Percentiles rank a stretch among this genome's conserved stretches.
Evolutionary conservation across 2,113 vertebrate genomes (phyloP).

Genomic region (Tetrao urogallus): DNA sequence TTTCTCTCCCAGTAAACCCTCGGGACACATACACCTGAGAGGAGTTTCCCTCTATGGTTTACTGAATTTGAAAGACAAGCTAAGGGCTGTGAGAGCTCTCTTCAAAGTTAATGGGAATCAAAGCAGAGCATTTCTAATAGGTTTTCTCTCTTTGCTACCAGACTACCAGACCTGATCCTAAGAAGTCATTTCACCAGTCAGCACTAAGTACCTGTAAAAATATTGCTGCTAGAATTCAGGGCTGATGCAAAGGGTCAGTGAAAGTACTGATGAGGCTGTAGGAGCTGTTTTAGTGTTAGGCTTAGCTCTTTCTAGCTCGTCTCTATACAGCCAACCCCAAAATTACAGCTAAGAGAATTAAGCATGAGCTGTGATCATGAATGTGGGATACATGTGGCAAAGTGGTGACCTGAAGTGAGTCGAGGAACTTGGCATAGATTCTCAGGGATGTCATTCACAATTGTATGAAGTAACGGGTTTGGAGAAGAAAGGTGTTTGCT

Average conservation of each 20-base stretch:
- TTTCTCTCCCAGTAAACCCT: background rate
- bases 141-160: background rate
- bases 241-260: background rate
- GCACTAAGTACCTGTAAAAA: background rate
- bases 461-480: background rate
- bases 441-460: background rate
- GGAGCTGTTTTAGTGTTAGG: background rate
- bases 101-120: background rate
- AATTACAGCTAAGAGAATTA: background rate
- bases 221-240: background rate
- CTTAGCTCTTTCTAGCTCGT: background rate
- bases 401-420: background rate
- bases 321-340: background rate
- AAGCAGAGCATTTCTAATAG: background rate
- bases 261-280: background rate
- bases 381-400: accelerated
- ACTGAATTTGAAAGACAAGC: background rate
- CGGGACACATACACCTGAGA: background rate
- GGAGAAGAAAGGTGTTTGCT: background rate
- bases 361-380: accelerated
- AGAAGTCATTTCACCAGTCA: background rate
- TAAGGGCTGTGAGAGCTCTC: background rate
- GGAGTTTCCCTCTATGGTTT: background rate
- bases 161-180: background rate
- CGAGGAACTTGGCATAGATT: background rate